Evolutionary conservation across 2,113 vertebrate genomes (phyloP).

Genomic region (Poicephalus gulielmi): DNA sequence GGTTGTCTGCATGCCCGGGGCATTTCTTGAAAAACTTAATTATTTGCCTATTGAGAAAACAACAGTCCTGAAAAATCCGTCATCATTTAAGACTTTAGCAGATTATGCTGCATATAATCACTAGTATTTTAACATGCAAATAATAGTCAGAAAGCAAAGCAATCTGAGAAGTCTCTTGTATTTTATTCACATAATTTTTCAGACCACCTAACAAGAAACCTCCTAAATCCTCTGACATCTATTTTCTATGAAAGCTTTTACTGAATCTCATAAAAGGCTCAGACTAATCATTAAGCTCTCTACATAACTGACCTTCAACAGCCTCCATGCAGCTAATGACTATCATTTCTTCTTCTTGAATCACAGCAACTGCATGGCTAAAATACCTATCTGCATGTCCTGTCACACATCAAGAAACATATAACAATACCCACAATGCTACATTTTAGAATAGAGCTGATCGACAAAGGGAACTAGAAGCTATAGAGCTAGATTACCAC

Average conservation of each 20-base stretch:
- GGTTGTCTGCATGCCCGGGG: conserved; percentile 52
- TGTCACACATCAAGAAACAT: background rate
- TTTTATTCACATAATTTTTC: background rate
- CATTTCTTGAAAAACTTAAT: conserved; percentile 44
- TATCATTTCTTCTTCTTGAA: background rate
- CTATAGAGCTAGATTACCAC: background rate
- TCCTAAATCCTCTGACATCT: background rate
- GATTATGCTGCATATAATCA: background rate
- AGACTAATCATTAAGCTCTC: background rate
- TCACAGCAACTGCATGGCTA: background rate
- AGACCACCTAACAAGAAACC: background rate
- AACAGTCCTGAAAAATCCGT: conserved; percentile 6
- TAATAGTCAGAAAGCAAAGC: background rate
- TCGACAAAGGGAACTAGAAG: background rate
- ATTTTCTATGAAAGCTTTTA: background rate
- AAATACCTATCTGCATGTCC: background rate
- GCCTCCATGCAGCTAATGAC: background rate
- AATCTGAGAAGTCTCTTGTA: background rate
- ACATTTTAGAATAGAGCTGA: background rate
- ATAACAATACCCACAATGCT: background rate
- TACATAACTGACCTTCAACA: background rate
- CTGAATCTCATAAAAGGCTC: background rate
- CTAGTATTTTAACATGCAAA: background rate
- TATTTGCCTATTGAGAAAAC: conserved; percentile 29
- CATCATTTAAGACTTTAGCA: background rate